Conservation (phyloP, 2,888 invertebrate species). For the Acleris holmiana region DNA sequence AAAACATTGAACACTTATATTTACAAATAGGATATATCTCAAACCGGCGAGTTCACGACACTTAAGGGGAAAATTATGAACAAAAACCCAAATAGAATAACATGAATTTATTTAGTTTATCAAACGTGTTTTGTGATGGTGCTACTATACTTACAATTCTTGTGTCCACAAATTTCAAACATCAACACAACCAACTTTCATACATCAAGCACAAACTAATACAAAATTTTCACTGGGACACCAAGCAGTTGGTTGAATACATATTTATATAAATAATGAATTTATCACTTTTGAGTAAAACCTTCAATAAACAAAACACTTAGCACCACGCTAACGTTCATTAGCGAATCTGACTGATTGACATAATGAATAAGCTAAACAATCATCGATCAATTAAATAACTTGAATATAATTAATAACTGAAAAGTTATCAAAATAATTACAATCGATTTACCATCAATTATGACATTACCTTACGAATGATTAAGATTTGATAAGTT, state of each 20-base stretch:
- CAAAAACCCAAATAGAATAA: conserved; percentile 62
- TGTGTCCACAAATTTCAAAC: conserved; percentile 70
- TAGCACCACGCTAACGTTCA: conserved; percentile 15
- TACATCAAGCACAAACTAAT: conserved; percentile 59
- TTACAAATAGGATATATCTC: too few species aligned
- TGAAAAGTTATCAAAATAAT: conserved; percentile 24
- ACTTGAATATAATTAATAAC: conserved; percentile 26
- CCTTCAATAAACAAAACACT: conserved; percentile 18
- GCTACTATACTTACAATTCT: conserved; percentile 73
- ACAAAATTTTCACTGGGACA: conserved; percentile 36
- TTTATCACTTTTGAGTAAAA: conserved; percentile 24
- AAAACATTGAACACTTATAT: too few species aligned
- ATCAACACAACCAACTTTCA: conserved; percentile 59
- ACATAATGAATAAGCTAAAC: conserved; percentile 21
- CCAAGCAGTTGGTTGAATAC: conserved; percentile 15
- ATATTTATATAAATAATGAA: conserved; percentile 21
- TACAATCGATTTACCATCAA: conserved; percentile 24
- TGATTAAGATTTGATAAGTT: conserved; percentile 48
- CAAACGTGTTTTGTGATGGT: conserved; percentile 79
- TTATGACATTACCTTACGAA: conserved; percentile 26
- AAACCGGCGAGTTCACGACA: too few species aligned
- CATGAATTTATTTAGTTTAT: conserved; percentile 81
- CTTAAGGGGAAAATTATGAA: background rate
- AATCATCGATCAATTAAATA: conserved; percentile 28
- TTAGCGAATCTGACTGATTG: background rate